Base-by-base conservation (phyloP, 2,888 invertebrate species). In the Callosobruchus maculatus region DNA sequence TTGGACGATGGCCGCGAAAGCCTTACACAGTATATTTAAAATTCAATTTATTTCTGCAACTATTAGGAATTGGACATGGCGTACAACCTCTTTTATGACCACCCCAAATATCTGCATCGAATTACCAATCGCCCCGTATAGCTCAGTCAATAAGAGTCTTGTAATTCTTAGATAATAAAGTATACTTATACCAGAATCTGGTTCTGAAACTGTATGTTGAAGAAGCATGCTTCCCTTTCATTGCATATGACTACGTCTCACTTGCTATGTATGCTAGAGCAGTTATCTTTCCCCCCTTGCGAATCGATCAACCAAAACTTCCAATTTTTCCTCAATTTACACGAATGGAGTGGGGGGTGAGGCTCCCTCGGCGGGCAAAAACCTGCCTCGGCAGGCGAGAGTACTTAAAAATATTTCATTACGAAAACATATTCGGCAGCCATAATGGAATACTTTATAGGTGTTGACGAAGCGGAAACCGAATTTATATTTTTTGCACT, bases 401-500 rank as follows among this genome's bases (percentile, higher is more conserved):
- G 49, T 49, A 49, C 49, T 71, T 26, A 71, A 74, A 74, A 71
- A 71, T 71, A 74, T 71, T 74, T 74, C 66, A 75, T 75, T 75
- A 75, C 69, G 68, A 67, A 75, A 68, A 21, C 68, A 68, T 71
- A 49, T 49, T 49, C 49, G 49, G 49, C 68, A 20, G 68, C 49
- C 22, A 67, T 72, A 70, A 73, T 73, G 75, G 71, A 75, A 73
- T 70, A 70, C 67, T 74, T 72, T 73, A 74, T 71, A 75, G 31
- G 74, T 67, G 73, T 73, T 71, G 72, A 73, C 76, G 75, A 74
- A 75, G 70, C 75, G 79, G 73, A 79, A 78, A 77, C 72, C 74
- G 76, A 74, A 74, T 78, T 76, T 79, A 78, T 78, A 78, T 77
- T 80, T 79, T 79, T 80, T 81, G 82, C 81, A 82, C 80, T 77